phyloP scores from a whole-genome alignment of 2,113 vertebrate genomes.

The Eupsittula cactorum region DNA sequence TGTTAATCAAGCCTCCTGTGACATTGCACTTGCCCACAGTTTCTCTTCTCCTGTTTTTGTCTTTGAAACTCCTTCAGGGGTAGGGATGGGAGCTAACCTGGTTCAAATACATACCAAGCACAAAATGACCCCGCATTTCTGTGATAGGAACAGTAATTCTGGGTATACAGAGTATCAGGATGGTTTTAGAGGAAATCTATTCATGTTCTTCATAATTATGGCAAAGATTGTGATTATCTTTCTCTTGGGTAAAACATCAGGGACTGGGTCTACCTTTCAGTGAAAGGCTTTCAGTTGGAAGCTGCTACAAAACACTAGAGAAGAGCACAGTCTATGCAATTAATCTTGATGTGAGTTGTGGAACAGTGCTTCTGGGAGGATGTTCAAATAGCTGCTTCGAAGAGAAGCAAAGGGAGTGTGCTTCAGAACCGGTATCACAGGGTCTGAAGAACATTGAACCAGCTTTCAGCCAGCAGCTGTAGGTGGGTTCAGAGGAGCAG shows the following conservation, averaged over 20 bases:
- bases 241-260: background rate
- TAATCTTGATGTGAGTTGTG: background rate
- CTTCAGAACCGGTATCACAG: background rate
- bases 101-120: background rate
- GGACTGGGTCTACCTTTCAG: background rate
- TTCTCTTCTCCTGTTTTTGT: background rate
- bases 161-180: background rate
- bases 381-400: background rate
- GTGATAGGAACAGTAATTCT: background rate
- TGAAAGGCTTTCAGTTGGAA: background rate
- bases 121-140: background rate
- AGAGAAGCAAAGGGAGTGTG: background rate
- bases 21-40: background rate
- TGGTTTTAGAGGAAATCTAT: background rate
- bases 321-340: background rate
- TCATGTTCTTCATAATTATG: background rate
- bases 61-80: background rate
- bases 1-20: background rate
- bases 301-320: background rate
- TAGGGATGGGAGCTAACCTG: background rate
- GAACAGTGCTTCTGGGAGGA: background rate
- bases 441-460: fast-evolving
- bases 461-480: background rate
- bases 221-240: background rate
- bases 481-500: background rate